Percentiles rank a stretch among this genome's conserved stretches.
Evolutionary conservation across 35 echinoderm and acorn worm genomes (phyloP).

Genomic region (Ophioderma brevispina): DNA sequence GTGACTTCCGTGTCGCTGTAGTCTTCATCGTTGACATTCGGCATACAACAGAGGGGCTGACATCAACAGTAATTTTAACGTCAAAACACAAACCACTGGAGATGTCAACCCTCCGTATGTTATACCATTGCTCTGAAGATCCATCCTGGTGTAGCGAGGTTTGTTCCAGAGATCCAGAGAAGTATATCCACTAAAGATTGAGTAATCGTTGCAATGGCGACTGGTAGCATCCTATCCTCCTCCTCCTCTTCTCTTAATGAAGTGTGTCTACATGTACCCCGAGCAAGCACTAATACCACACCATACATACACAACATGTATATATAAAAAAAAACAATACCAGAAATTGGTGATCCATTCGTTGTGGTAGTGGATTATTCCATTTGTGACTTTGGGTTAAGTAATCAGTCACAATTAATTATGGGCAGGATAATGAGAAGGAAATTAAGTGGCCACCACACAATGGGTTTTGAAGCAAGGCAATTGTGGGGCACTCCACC

Average conservation of each 20-base stretch:
- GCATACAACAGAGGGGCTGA: slow-evolving; percentile 86
- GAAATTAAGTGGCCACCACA: background rate
- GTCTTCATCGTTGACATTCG: background rate
- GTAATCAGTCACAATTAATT: background rate
- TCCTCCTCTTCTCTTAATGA: background rate
- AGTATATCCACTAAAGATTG: background rate
- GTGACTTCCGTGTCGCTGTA: background rate
- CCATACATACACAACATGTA: background rate
- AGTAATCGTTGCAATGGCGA: too few relatives aligned
- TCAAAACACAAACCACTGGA: slow-evolving; percentile 83
- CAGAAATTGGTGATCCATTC: background rate
- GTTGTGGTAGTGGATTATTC: background rate
- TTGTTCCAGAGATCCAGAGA: too few relatives aligned
- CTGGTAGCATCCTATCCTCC: too few relatives aligned
- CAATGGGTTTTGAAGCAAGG: background rate
- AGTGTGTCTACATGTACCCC: background rate
- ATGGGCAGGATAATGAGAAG: background rate
- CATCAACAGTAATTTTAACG: slow-evolving; percentile 97
- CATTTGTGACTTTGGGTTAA: background rate
- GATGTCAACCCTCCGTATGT: slow-evolving; percentile 68
- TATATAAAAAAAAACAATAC: too few relatives aligned
- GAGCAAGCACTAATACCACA: background rate
- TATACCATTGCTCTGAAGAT: background rate
- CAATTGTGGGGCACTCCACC: background rate
- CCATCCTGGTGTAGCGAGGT: background rate